Base-by-base conservation (phyloP, 2,113 vertebrate genomes). In the Rhodinocichla rosea region DNA sequence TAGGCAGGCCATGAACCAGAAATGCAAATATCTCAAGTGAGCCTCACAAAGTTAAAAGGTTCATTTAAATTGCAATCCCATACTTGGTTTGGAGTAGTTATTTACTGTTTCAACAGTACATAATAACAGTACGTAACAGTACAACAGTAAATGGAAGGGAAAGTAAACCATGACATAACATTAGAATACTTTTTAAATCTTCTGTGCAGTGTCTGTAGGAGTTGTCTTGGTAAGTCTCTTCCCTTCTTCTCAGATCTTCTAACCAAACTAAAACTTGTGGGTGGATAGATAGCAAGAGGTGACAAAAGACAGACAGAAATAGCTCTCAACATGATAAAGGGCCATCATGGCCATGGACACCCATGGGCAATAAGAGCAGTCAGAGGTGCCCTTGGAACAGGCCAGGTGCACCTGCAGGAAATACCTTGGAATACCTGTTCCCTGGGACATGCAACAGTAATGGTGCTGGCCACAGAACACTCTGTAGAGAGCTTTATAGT, bases 291-390 rank as follows among this genome's bases (percentile, higher is more conserved):
- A 39, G 22, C 8, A 42, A 9, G 26, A 63, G 2, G 6, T 53
- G 24, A 11, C 30, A 85, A 79, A 44, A 26, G 32, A 32, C 30
- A 87, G 37, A 33, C 18, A 75, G 44, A 75, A 92, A 44, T 35
- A 74, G 19, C 19, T 78, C 55, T 68, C 19, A 8, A 30, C 6
- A 14, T 37, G 4, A 56, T 26, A 52, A 85, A 75, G 7, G 27
- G 30, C 14, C 23, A 9, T 44, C 0, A 0, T 39, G 62, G 13
- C 53, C 12, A 6, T 27, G 22, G 45, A 9, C 21, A 44, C 9
- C 55, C 11, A 37, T 3, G 18, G 21, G 42, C 50, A 44, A 19
- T 26, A 11, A 53, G 21, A 47, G 23, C 40, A 40, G 8, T 52
- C 44, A 55, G 45, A 60, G 23, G 20, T 69, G 33, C 32, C 30